These are phyloP conservation scores for Cheilosia vulpina DNA, from an alignment of 2,888 invertebrate genomes.

Conservation along the genomic window DNA sequence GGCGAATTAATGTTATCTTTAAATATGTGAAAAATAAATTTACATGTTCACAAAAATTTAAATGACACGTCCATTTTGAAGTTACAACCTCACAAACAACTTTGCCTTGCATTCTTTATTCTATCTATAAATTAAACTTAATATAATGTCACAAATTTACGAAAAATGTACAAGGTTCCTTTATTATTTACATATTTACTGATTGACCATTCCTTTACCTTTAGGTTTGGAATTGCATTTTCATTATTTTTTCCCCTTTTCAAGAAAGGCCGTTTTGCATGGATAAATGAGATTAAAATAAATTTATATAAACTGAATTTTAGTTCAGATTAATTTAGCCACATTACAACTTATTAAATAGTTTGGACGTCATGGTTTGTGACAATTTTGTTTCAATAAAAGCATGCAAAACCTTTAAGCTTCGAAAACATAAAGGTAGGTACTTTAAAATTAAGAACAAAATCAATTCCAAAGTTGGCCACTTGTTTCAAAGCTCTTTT, in stretches of 20 bases:
- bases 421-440: no score
- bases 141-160: constrained; percentile 45
- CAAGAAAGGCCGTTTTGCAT: constrained; percentile 6
- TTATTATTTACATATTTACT: constrained; percentile 68
- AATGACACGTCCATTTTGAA: constrained; percentile 38
- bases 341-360: no score
- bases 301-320: background rate
- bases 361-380: no score
- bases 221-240: constrained; percentile 15
- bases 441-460: no score
- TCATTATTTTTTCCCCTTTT: background rate
- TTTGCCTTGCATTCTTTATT: constrained; percentile 67
- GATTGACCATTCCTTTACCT: constrained; percentile 17
- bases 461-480: no score
- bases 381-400: no score
- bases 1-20: background rate
- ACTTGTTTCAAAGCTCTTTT: no score
- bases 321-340: no score
- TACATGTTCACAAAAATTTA: constrained; percentile 18
- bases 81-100: constrained; percentile 42
- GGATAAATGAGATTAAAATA: background rate
- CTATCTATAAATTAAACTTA: constrained; percentile 69
- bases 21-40: constrained; percentile 22
- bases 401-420: no score
- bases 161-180: constrained; percentile 58